phyloP scores from a whole-genome alignment of 2,888 invertebrate species.

The Hypomecis atomaria region DNA sequence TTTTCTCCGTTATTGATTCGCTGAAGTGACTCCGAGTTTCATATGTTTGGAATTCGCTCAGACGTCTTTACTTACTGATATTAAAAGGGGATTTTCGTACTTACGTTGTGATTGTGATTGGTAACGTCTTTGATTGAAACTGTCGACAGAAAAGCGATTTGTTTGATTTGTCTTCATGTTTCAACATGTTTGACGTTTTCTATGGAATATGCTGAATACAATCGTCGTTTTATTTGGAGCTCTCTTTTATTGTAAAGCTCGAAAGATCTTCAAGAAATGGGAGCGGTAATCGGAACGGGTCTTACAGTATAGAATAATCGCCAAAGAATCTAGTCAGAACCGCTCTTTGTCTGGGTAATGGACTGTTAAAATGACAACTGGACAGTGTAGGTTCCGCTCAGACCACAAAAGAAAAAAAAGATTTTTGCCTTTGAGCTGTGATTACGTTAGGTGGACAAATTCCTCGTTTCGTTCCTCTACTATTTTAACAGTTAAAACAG shows the following conservation, averaged over 20 bases:
- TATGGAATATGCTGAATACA: slow-evolving; percentile 4
- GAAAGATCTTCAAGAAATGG: not conserved
- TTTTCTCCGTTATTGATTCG: slow-evolving; percentile 52
- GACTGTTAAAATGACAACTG: too few relatives aligned
- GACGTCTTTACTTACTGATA: slow-evolving; percentile 45
- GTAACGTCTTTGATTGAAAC: slow-evolving; percentile 10
- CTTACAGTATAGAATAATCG: too few relatives aligned
- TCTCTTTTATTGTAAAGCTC: not conserved
- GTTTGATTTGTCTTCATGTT: slow-evolving; percentile 15
- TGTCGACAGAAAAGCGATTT: slow-evolving; percentile 14
- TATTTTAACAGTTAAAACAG: too few relatives aligned
- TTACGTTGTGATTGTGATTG: slow-evolving; percentile 23
- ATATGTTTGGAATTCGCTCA: slow-evolving; percentile 47
- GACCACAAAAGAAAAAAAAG: too few relatives aligned
- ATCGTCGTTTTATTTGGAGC: not conserved
- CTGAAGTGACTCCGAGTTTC: slow-evolving; percentile 47
- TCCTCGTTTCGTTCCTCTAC: too few relatives aligned
- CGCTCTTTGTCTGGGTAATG: too few relatives aligned
- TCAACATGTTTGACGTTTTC: slow-evolving; percentile 7
- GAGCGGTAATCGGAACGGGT: too few relatives aligned
- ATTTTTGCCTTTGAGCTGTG: too few relatives aligned
- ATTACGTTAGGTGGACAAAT: too few relatives aligned
- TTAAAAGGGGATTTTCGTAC: slow-evolving; percentile 40
- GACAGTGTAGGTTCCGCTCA: too few relatives aligned
- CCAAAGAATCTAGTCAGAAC: too few relatives aligned